Evolutionary conservation across 2,797 vertebrate species (phyloP), one percentile per base, ranked within the genome.

Genomic region (Manis crassicaudata): DNA sequence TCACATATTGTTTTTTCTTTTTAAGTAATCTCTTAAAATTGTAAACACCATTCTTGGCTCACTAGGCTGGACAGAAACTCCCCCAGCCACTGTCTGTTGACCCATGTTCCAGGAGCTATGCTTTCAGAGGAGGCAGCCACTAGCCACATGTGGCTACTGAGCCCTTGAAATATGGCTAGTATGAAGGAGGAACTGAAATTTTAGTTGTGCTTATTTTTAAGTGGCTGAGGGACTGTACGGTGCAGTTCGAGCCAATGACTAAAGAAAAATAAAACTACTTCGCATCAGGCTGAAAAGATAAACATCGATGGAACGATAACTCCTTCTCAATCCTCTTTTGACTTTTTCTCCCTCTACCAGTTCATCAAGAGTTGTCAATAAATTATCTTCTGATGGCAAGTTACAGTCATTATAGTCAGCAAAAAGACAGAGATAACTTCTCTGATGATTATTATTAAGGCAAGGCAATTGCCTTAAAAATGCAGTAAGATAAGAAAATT

Each of bases 381-480:
- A 37, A 73, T 80, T 62, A 84, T 56, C 79, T 63, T 70, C 72
- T 62, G 35, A 81, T 11, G 84, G 62, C 81, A 90, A 76, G 10
- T 62, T 40, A 82, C 9, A 67, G 77, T 35, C 46, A 46, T 65
- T 52, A 43, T 56, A 62, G 63, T 63, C 40, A 85, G 50, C 25
- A 73, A 75, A 35, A 88, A 88, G 85, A 17, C 23, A 76, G n/a
- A n/a, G 43, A 46, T n/a, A 23, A 1, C 43, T 70, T 73, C 23
- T n/a, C 10, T 62, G 20, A 76, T 16, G 40, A 9, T 8, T 21
- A 67, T 56, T 81, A 93, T 40, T 81, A 81, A 95, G 43, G 43
- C 23, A 43, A 76, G 83, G n/a, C n/a, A 52, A 52, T 21, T 90
- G 94, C 63, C 65, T 76, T 40, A 85, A 94, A 92, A 93, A 75